Evolutionary conservation across 2,888 invertebrate genomes (phyloP), one percentile per base, ranked within the genome.

Genomic region (Spisula solida): DNA sequence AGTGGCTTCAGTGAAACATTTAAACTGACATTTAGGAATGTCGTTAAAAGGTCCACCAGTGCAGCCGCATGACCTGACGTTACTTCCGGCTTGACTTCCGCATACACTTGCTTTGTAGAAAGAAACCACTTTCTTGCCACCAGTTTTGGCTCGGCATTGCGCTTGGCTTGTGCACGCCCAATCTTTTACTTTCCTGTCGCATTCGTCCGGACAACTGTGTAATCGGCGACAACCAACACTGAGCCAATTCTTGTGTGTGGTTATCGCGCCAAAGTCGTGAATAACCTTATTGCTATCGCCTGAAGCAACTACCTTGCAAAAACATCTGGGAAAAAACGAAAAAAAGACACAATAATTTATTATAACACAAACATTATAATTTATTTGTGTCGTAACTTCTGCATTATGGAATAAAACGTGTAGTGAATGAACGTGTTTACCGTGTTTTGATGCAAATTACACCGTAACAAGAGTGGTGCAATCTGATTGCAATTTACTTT

Each of bases 61-160:
- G 18, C 75, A 75, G 18, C 75, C 87, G n/a, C 87, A 87, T 6
- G 41, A 10, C 48, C 86, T 70, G 12, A 29, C 75, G 51, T 82
- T 82, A 51, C 25, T 75, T 16, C 87, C 87, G n/a, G 66, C 34
- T 1, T 55, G 75, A 5, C 75, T n/a, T 10, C 14, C 16, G 55
- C 87, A 82, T 4, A 81, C 55, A 41, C 87, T 87, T 25, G 87
- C 87, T 51, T 66, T 66, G n/a, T 55, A 87, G 47, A 48, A 75
- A 2, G 82, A 78, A 29, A 82, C 51, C 51, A 87, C 82, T 12
- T 75, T 25, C 29, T 87, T 87, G 5, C 82, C 82, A n/a, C 70
- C 31, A 12, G 82, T 41, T 34, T 70, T 31, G 25, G 48, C 12
- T n/a, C 48, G 48, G 82, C 87, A 82, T 12, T 75, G 55, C 0